Base-by-base conservation (phyloP, 1,140 invertebrate genomes). In the Eupeodes corollae region DNA sequence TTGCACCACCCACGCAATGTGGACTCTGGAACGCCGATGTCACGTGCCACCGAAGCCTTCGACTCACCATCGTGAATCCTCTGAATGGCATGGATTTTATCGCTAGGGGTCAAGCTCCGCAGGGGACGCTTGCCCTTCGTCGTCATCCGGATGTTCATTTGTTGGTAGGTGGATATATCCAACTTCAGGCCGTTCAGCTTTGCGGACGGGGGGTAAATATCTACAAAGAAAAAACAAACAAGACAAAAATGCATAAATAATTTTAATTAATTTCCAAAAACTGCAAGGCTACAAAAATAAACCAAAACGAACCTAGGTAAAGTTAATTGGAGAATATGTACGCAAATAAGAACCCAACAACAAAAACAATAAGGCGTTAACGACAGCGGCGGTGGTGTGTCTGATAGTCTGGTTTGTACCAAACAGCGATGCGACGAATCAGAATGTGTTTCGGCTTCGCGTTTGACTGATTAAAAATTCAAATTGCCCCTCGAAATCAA, bases 1-100 rank as follows among this genome's bases (percentile, higher is more conserved):
- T 89, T 89, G 68, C 85, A 89, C 86, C 86, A 89, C 15, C 86
- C 85, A 0, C 86, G 72, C 1, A 89, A 66, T 0, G 85, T 89
- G 0, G 84, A 87, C 61, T 89, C 86, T 0, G 86, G 85, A 1
- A 89, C 84, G 0, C 84, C 84, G 56, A 88, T 85, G 52, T 87
- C 82, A 0, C 85, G 68, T 0, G 85, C 85, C 0, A 89, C 85
- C 0, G 84, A 84, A 0, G 86, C 85, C 55, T 89, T 88, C 11
- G 82, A 85, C 59, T 87, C 84, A 32, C 85, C 86, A 54, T 83
- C 79, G 68, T 86, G 83, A 0, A 89, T 86, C 19, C 85, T 71
- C 49, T 81, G 75, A 37, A 89, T 87, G 5, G 84, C 85, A 30
- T 80, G 78, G 46, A 89, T 75, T 64, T 89, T 89, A 56, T 87